phyloP scores from a whole-genome alignment of 2,113 vertebrate species.

The Puma concolor region DNA sequence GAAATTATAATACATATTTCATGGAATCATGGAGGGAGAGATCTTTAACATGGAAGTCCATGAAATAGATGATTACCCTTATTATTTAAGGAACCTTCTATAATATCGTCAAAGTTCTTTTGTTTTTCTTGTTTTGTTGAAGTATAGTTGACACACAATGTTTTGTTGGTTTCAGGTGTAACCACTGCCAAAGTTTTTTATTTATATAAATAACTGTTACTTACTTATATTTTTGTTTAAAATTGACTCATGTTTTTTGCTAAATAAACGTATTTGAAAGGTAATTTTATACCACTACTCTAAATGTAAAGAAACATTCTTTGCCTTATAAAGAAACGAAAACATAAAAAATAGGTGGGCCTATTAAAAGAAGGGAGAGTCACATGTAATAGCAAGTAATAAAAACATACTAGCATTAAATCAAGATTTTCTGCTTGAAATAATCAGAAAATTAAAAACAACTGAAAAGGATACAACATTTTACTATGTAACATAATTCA shows the following conservation, averaged over 20 bases:
- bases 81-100: not conserved
- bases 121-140: not conserved
- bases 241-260: not conserved
- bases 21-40: not conserved
- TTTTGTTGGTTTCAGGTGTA: not conserved
- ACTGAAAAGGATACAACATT: slow-evolving; percentile 5
- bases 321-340: slow-evolving; percentile 30
- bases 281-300: not conserved
- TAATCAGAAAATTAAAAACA: slow-evolving; percentile 49
- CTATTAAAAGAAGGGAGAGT: not conserved
- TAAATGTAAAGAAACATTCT: not conserved
- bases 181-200: not conserved
- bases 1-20: not conserved
- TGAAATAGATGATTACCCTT: not conserved
- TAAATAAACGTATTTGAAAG: slow-evolving; percentile 20
- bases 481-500: slow-evolving; percentile 23
- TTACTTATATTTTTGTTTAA: slow-evolving; percentile 32
- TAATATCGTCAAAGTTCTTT: not conserved
- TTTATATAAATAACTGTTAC: not conserved
- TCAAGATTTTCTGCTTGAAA: slow-evolving; percentile 37
- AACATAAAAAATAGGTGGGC: not conserved
- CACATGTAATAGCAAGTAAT: not conserved
- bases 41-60: not conserved
- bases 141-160: not conserved
- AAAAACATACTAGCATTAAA: not conserved